Evolutionary conservation across 2,888 invertebrate species (phyloP).

Genomic region (Drosophila fungiperda): DNA sequence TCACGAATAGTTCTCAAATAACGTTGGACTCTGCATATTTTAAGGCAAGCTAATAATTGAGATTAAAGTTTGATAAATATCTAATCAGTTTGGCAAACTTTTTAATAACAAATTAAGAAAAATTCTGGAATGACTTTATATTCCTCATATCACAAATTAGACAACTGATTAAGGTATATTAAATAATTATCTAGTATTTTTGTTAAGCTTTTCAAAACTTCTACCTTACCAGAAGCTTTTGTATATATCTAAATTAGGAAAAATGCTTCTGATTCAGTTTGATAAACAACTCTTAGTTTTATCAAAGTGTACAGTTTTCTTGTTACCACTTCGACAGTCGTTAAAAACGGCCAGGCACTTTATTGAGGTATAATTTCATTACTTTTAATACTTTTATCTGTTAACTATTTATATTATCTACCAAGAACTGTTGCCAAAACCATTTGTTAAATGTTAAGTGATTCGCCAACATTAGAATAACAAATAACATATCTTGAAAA

Average conservation of each 20-base stretch:
- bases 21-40: no score
- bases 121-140: no score
- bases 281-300: not conserved
- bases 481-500: not conserved
- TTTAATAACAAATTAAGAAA: no score
- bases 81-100: no score
- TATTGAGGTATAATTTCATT: not conserved
- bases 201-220: not conserved
- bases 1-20: not conserved
- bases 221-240: not conserved
- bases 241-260: not conserved
- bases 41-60: no score
- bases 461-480: not conserved
- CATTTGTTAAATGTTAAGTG: not conserved
- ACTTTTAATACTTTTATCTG: not conserved
- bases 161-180: no score
- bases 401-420: not conserved
- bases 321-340: not conserved
- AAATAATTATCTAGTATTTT: not conserved
- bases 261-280: not conserved
- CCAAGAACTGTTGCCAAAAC: not conserved
- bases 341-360: not conserved
- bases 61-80: no score
- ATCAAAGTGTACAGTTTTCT: not conserved
- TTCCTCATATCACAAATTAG: not conserved